Evolutionary conservation across 2,888 invertebrate genomes (phyloP).

Genomic region (Lamellibrachia columna): DNA sequence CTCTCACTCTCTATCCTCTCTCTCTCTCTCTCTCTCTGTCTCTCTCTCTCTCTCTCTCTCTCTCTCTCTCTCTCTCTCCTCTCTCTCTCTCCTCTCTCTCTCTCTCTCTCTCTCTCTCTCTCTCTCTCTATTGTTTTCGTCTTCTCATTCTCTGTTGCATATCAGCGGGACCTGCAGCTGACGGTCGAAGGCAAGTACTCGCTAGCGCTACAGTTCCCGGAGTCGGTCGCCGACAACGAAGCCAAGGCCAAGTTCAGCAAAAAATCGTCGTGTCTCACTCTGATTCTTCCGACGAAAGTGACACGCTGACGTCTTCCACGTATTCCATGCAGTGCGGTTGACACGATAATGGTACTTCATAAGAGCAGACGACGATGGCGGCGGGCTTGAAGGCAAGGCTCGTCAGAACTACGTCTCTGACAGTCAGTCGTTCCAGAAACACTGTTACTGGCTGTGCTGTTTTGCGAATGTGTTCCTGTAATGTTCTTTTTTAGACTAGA

Average conservation of each 20-base stretch:
- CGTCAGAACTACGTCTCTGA: not conserved
- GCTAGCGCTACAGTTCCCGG: conserved; percentile 48
- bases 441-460: not conserved
- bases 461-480: not conserved
- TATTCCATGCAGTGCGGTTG: not conserved
- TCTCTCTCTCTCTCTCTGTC: no score
- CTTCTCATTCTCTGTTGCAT: conserved; percentile 30
- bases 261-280: conserved; percentile 47
- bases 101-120: not conserved
- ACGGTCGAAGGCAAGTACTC: conserved; percentile 48
- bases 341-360: conserved; percentile 7
- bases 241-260: conserved; percentile 56
- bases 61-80: no score
- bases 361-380: not conserved
- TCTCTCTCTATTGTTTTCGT: not conserved
- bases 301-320: not conserved
- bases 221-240: conserved; percentile 44
- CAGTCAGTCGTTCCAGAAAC: not conserved
- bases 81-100: no score
- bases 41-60: no score
- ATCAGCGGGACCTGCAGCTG: conserved; percentile 53
- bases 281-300: conserved; percentile 43
- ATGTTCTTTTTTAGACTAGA: not conserved
- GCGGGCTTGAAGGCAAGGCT: not conserved
- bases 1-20: not conserved